Evolutionary conservation across 2,113 vertebrate genomes (phyloP).

Genomic region (Salvator merianae): DNA sequence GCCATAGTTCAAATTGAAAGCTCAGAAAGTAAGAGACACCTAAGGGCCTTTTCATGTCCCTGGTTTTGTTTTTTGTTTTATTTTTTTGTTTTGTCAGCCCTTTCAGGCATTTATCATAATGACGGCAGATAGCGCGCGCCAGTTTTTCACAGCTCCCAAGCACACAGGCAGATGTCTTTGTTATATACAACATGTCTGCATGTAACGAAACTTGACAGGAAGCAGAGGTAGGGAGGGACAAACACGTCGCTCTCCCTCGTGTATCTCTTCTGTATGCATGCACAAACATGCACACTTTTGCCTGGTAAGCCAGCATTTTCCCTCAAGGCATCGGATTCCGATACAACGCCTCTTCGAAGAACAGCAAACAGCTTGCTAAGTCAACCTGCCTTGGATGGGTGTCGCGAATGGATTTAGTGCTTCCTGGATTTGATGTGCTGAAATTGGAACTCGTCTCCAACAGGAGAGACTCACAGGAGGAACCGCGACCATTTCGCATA

Average conservation of each 20-base stretch:
- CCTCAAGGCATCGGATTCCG: constrained; percentile 36
- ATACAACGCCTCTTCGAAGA: background rate
- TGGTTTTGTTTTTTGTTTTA: background rate
- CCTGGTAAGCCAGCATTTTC: constrained; percentile 56
- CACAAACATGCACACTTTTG: background rate
- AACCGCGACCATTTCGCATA: background rate
- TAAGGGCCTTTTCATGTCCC: constrained; percentile 50
- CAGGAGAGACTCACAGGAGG: background rate
- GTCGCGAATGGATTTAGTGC: constrained; percentile 2
- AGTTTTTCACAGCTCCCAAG: constrained; percentile 73
- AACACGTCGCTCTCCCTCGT: constrained; percentile 33
- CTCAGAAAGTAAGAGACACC: constrained; percentile 51
- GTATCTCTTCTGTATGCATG: background rate
- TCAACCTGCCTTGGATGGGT: background rate
- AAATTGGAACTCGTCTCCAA: background rate
- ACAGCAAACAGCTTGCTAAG: constrained; percentile 1
- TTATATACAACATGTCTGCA: constrained; percentile 70
- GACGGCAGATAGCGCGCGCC: constrained; percentile 74
- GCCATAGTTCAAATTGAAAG: constrained; percentile 34
- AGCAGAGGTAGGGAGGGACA: constrained; percentile 71
- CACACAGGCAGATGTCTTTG: constrained; percentile 78
- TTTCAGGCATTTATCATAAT: constrained; percentile 69
- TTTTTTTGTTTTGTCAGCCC: constrained; percentile 61
- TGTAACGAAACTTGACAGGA: constrained; percentile 72
- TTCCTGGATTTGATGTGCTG: background rate